A percentile compares a stretch with the other conserved stretches of the same genome.
phyloP scores from a whole-genome alignment of 1,140 invertebrate species.

The Drusus annulatus region DNA sequence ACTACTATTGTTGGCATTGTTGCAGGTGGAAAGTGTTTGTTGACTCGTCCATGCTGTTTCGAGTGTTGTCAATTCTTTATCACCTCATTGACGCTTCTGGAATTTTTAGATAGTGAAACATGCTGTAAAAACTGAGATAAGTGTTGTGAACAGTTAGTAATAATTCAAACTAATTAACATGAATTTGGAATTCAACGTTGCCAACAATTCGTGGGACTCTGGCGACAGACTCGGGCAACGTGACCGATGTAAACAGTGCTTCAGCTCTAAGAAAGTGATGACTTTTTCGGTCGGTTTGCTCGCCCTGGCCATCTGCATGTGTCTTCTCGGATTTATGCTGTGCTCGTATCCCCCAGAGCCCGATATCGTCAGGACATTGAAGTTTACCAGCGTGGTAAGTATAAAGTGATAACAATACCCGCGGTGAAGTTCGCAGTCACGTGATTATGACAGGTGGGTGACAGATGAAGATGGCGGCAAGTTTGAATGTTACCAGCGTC shows the following conservation, averaged over 20 bases:
- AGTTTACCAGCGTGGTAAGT: slow-evolving; percentile 68
- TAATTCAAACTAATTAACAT: background rate
- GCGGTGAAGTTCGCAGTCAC: background rate
- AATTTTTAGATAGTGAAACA: no score
- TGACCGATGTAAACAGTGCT: slow-evolving; percentile 43
- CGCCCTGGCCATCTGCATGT: slow-evolving; percentile 66
- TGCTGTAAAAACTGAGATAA: no score
- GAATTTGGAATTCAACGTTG: slow-evolving; percentile 64
- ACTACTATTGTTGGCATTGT: background rate
- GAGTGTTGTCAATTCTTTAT: no score
- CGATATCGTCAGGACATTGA: slow-evolving; percentile 65
- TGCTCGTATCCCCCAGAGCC: slow-evolving; percentile 64
- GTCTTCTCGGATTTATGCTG: slow-evolving; percentile 66
- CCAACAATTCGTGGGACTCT: slow-evolving; percentile 67
- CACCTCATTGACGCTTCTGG: no score
- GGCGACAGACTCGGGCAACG: slow-evolving; percentile 61
- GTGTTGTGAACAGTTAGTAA: no score
- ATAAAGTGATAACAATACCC: background rate
- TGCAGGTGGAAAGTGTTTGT: background rate
- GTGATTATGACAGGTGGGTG: background rate
- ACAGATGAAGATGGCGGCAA: background rate
- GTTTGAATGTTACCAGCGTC: background rate
- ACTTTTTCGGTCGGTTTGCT: slow-evolving; percentile 65
- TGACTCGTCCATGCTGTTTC: no score
- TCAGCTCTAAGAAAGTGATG: slow-evolving; percentile 59